Evolutionary conservation across 2,888 invertebrate species (phyloP), one percentile per base, ranked within the genome.

Genomic region (Pseudococcus viburni): DNA sequence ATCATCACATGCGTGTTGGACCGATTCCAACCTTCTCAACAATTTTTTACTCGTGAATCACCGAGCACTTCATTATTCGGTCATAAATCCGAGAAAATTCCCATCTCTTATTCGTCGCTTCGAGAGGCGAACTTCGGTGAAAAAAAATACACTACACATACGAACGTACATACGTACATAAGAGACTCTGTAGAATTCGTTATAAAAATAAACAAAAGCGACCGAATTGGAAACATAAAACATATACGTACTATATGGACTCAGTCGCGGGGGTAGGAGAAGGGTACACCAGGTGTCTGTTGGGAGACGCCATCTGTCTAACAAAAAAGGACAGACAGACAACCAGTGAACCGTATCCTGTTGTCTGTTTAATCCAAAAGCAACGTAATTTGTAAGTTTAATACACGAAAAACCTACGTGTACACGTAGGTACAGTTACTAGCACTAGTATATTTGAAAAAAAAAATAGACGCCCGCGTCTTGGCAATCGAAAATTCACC

Each of bases 251-350:
- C 77, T 87, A 87, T 87, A 87, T 87, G 87, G 80, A 51, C 48
- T 77, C 59, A 33, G 33, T 26, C 33, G 87, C 77, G 87, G 86
- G 77, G 87, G 87, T 48, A 55, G 77, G 26, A 77, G 33, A 33
- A 87, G 80, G 87, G 87, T 87, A 87, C 87, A 87, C 87, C 87
- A 87, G 87, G 87, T 87, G 87, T 87, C 87, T 87, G 55, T 39
- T 87, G 80, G 87, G 87, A 87, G 87, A 87, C 87, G 87, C 87
- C 87, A 87, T 87, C 87, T 87, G 87, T 87, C 87, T 87, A 80
- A 87, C 87, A 80, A 87, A 87, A 80, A 51, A 87, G 51, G 86
- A 86, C 86, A 77, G 87, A 87, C 87, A 87, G 87, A 87, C 87
- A 87, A 87, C 87, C 87, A 87, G 87, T 87, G 87, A 87, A 87